phyloP scores from a whole-genome alignment of 1,140 invertebrate genomes.

The Aphelinus atriplicis region DNA sequence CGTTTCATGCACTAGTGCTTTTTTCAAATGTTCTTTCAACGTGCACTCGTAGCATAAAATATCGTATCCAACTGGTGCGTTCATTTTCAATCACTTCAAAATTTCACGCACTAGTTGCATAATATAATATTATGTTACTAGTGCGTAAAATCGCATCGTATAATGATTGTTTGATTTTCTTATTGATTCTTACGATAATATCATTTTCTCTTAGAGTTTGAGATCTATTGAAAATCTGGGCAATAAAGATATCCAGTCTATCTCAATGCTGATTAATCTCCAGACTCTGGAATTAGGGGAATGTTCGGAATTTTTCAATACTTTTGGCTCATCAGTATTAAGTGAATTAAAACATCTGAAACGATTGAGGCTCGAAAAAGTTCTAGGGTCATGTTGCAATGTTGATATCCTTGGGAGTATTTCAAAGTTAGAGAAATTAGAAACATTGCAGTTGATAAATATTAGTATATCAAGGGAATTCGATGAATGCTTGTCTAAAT shows the following conservation, averaged over 20 bases:
- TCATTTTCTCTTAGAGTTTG: slow-evolving; percentile 14
- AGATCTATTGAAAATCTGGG: neutral
- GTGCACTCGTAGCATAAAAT: too few species aligned
- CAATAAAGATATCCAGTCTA: neutral
- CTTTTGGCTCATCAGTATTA: slow-evolving; percentile 1
- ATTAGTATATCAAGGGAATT: neutral
- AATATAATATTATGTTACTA: too few species aligned
- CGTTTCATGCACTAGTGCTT: too few species aligned
- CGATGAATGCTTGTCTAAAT: neutral
- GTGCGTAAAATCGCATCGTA: too few species aligned
- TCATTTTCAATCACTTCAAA: too few species aligned
- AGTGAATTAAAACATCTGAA: slow-evolving; percentile 19
- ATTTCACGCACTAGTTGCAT: too few species aligned
- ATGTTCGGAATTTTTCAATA: slow-evolving; percentile 1
- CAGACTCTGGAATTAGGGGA: slow-evolving; percentile 17
- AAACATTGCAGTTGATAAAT: slow-evolving; percentile 1
- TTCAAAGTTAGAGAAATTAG: slow-evolving; percentile 13
- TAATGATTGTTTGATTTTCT: too few species aligned
- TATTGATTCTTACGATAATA: neutral
- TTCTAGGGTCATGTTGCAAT: neutral
- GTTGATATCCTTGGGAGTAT: neutral
- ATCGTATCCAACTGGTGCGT: too few species aligned
- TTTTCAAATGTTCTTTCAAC: too few species aligned
- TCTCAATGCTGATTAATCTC: neutral
- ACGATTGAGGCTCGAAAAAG: slow-evolving; percentile 6